These are phyloP conservation scores for Lepidurus arcticus DNA, from an alignment of 1,140 invertebrate genomes.

Conservation along the genomic window DNA sequence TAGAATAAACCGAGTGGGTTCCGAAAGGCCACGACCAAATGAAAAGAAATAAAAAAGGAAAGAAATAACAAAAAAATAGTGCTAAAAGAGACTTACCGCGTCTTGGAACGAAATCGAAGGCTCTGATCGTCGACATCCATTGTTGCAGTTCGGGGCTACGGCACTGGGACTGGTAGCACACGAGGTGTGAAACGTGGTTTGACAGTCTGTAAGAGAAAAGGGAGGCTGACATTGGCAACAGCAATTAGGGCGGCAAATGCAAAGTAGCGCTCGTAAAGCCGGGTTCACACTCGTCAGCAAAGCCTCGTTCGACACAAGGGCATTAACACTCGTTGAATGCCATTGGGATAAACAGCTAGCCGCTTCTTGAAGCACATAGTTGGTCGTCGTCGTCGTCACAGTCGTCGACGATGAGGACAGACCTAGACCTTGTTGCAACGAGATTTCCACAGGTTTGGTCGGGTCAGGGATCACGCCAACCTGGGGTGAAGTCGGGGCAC, in stretches of 20 bases:
- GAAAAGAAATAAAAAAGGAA: not conserved
- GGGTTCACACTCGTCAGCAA: constrained; percentile 29
- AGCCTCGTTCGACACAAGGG: not conserved
- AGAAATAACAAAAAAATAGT: constrained; percentile 30
- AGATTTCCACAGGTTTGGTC: constrained; percentile 30
- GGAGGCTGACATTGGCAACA: constrained; percentile 43
- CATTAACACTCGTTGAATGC: constrained; percentile 28
- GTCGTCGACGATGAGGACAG: not conserved
- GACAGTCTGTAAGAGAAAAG: constrained; percentile 57
- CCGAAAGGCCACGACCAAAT: not conserved
- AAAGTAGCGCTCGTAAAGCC: constrained; percentile 49
- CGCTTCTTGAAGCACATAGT: constrained; percentile 35
- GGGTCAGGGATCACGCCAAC: constrained; percentile 15
- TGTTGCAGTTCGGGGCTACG: constrained; percentile 5
- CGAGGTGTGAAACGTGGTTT: constrained; percentile 59
- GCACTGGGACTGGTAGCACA: constrained; percentile 47
- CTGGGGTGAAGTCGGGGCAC: not conserved
- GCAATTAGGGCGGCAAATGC: constrained; percentile 34
- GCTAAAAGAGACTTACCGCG: constrained; percentile 35
- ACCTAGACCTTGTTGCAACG: not conserved
- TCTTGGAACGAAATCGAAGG: constrained; percentile 28
- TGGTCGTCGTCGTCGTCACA: constrained; percentile 34
- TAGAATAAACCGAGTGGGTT: constrained; percentile 23
- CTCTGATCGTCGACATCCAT: not conserved
- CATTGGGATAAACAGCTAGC: constrained; percentile 28